These are phyloP conservation scores for Ophioninae sp. DNA, from an alignment of 2,888 invertebrate genomes.

Conservation along the genomic window DNA sequence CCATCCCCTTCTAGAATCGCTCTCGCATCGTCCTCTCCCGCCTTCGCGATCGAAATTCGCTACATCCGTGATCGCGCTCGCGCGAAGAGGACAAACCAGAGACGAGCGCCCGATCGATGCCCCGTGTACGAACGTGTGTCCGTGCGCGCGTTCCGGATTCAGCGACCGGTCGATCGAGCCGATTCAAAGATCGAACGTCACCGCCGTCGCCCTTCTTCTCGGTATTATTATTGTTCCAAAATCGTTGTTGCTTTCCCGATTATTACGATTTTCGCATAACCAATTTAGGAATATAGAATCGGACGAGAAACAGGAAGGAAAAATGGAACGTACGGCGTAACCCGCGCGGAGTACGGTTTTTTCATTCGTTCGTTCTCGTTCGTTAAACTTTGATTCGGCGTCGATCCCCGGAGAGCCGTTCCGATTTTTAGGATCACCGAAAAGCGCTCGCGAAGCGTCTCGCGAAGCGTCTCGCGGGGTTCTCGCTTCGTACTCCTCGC, in stretches of 20 bases:
- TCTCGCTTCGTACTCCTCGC: too few relatives aligned
- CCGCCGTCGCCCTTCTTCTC: conserved; percentile 40
- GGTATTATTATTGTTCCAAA: conserved; percentile 5
- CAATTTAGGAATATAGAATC: conserved; percentile 51
- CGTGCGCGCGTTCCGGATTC: background rate
- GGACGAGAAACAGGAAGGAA: conserved; percentile 35
- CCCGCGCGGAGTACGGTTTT: conserved; percentile 54
- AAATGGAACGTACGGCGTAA: conserved; percentile 53
- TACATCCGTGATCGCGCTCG: conserved; percentile 4
- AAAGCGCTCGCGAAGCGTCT: too few relatives aligned
- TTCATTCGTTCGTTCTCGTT: conserved; percentile 9
- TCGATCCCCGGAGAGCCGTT: conserved; percentile 70
- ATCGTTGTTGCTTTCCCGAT: conserved; percentile 10
- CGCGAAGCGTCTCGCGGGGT: too few relatives aligned
- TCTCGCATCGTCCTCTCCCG: conserved; percentile 8
- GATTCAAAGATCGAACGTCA: conserved; percentile 49
- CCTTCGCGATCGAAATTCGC: conserved; percentile 7
- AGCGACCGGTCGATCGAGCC: conserved; percentile 43
- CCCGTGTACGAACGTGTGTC: background rate
- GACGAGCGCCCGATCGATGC: conserved; percentile 37
- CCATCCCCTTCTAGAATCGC: background rate
- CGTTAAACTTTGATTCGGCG: too few relatives aligned
- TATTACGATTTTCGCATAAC: conserved; percentile 42
- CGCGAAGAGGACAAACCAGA: conserved; percentile 8
- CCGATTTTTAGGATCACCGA: too few relatives aligned